Base-by-base conservation (phyloP, 2,888 invertebrate genomes). In the Cosmopolites sordidus region DNA sequence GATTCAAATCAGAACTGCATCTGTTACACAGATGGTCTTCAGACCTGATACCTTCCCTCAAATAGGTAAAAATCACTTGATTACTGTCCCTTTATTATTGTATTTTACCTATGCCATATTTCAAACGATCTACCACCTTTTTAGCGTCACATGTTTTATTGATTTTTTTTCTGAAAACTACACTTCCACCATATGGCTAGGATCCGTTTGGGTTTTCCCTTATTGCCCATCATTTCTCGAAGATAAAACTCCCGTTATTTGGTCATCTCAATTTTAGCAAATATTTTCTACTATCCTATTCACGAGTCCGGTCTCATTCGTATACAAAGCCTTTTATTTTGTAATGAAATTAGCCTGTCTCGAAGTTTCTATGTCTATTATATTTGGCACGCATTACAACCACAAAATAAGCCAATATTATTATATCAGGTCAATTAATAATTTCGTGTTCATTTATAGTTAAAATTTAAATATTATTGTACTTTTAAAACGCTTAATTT, bases 1-100 rank as follows among this genome's bases (percentile, higher is more conserved):
- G 65, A 66, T 66, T 66, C 66, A 72, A 72, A 71, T 71, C 72
- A 72, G 67, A 66, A 66, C 69, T 67, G 66, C 72, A 73, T 73
- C 72, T 73, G 72, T 69, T 70, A 68, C 66, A 70, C 72, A 73
- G 72, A 71, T 73, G 72, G 69, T 58, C 59, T 60, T 56, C 56
- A 51, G 56, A 54, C 58, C 61, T 63, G 64, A 63, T 63, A 63
- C 63, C 62, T 60, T 58, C 48, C 43, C 44, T 58, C 41, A 47
- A 51, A 57, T 57, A 57, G 57, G 57, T 57, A 54, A 57, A 57
- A 57, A 57, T 57, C 54, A 57, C 54, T 57, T 57, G 56, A 56
- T 56, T 56, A 49, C 53, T 50, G 51, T 53, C 51, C 51, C 54
- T 57, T 54, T 54, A 54, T 57, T 57, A 48, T 45, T 39, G 49